These are phyloP conservation scores for Eupeodes latifasciatus DNA, from an alignment of 2,888 invertebrate genomes.

Conservation along the genomic window DNA sequence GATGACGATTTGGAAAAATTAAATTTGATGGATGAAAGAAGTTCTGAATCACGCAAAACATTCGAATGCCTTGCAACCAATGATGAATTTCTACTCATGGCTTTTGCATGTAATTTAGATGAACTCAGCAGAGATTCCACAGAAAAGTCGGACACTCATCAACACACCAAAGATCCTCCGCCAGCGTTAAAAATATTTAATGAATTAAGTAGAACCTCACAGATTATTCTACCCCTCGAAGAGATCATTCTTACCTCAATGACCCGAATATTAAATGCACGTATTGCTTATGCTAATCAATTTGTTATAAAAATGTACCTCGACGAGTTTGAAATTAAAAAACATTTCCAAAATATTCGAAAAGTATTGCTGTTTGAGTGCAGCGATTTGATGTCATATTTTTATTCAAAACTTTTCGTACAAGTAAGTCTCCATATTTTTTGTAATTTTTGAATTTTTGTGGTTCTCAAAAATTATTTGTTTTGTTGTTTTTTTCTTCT, in stretches of 20 bases:
- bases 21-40: slow-evolving; percentile 9
- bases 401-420: slow-evolving; percentile 84
- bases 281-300: slow-evolving; percentile 83
- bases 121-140: slow-evolving; percentile 52
- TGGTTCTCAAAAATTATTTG: neutral
- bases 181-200: slow-evolving; percentile 76
- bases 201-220: slow-evolving; percentile 53
- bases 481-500: neutral
- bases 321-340: slow-evolving; percentile 84
- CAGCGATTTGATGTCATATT: slow-evolving; percentile 85
- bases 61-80: slow-evolving; percentile 77
- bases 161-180: slow-evolving; percentile 12
- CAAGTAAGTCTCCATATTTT: slow-evolving; percentile 81
- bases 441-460: neutral
- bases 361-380: slow-evolving; percentile 85
- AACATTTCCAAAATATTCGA: slow-evolving; percentile 85
- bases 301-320: slow-evolving; percentile 85
- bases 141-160: slow-evolving; percentile 57
- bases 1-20: slow-evolving; percentile 42
- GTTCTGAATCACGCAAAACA: slow-evolving; percentile 32
- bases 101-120: slow-evolving; percentile 78
- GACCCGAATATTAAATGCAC: slow-evolving; percentile 83
- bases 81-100: slow-evolving; percentile 79
- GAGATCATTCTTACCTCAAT: slow-evolving; percentile 84
- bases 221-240: slow-evolving; percentile 82